Base-by-base conservation (phyloP, 2,797 vertebrate genomes). In the Otus scops region DNA sequence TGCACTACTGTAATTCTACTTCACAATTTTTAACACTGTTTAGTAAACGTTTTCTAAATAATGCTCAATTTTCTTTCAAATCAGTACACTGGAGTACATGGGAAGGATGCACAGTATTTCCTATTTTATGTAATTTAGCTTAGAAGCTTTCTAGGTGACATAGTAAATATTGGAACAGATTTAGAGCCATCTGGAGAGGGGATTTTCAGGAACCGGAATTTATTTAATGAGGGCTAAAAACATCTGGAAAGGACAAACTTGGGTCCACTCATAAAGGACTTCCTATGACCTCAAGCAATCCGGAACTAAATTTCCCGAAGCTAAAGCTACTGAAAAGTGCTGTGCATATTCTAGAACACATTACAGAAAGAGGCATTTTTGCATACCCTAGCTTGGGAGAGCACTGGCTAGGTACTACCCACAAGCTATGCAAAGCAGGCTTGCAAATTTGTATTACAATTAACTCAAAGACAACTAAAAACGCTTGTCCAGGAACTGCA, bases 191-290 rank as follows among this genome's bases (percentile, higher is more conserved):
- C 83, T 92, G 94, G 85, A 91, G 74, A 93, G 56, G 18, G 77
- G 85, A 94, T 96, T 97, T 97, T 96, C 85, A 94, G 95, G 93
- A 96, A 95, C 59, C 2, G 6, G 90, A 95, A 94, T 95, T 81
- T 84, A 80, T 91, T 95, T 87, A 92, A 87, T 77, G 86, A 95
- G 38, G n/a, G 70, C 74, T 87, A 78, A 93, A 95, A 94, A 64
- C 93, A 96, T 85, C 80, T 92, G 95, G 63, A 91, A 85, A 95
- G 56, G 60, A 85, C 83, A 92, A 87, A 87, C 65, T 87, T 74
- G 28, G 30, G 83, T 83, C 93, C 38, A 50, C 64, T 92, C 81
- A 83, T 88, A 94, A 93, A 94, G 80, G 88, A 79, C 77, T 96
- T 97, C 92, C 94, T 95, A 92, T 70, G 88, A 90, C 77, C 85